Evolutionary conservation across 1,140 invertebrate genomes (phyloP), one percentile per base, ranked within the genome.

Genomic region (Macrobrachium rosenbergii): DNA sequence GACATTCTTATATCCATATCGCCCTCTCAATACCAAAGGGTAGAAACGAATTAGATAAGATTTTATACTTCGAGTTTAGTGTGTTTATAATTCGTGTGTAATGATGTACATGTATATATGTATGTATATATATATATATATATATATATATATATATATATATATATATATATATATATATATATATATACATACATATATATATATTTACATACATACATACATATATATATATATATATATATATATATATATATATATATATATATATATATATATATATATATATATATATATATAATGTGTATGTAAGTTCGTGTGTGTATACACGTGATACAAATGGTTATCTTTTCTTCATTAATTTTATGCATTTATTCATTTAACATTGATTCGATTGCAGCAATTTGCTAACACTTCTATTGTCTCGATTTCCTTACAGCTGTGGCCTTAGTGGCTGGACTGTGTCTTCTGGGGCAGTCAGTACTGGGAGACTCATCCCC

Each of bases 401-500:
- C 37, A 21, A 16, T 0, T 0, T 16, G 1, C 14, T 12, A 8
- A 52, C 64, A 12, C 14, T 16, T 59, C n/a, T 69, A 17, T 21
- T 43, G 23, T 17, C 81, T 12, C 72, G 17, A 14, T 12, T 82
- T 10, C 23, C 19, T 28, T n/a, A 5, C 82, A 59, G 58, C 45
- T 23, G 12, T 58, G 79, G 58, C 43, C 11, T 16, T 77, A 73
- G 60, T 72, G 28, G 73, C 82, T 37, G 58, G 21, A 67, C 28
- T 62, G 59, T 21, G 45, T 17, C 63, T 87, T 21, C 59, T 84
- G 14, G 63, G 23, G 21, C n/a, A n/a, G n/a, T 5, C 69, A 23
- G 85, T 52, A 0, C 14, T 12, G 12, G 81, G 60, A 2, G 89
- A 88, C 80, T 90, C 89, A 37, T 90, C 89, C 19, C 89, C 89